Evolutionary conservation across 2,888 invertebrate genomes (phyloP).

Genomic region (Syritta pipiens): DNA sequence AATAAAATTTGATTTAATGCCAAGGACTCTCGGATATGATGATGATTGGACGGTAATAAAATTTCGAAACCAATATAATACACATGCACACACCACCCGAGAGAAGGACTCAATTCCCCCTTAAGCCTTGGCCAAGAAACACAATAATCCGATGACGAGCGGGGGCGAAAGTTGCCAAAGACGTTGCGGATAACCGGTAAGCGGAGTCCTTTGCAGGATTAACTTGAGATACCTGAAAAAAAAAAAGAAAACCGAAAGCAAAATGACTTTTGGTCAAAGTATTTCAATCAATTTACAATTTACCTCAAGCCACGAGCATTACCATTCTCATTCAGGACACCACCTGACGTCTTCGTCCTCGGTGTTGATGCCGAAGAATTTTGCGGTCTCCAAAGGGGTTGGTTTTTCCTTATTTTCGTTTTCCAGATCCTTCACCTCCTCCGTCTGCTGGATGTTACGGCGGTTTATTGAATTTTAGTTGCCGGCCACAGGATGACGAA

Average conservation of each 20-base stretch:
- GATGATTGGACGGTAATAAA: slow-evolving; percentile 63
- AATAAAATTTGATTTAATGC: slow-evolving; percentile 48
- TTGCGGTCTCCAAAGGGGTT: slow-evolving; percentile 24
- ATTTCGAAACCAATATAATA: slow-evolving; percentile 60
- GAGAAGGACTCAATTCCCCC: slow-evolving; percentile 9
- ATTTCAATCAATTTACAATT: slow-evolving; percentile 67
- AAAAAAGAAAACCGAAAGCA: not conserved
- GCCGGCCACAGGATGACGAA: too few species aligned
- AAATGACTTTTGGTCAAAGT: slow-evolving; percentile 63
- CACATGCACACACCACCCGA: slow-evolving; percentile 16
- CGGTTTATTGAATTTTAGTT: slow-evolving; percentile 58
- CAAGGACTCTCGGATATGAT: slow-evolving; percentile 52
- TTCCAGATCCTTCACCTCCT: not conserved
- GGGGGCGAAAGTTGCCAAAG: not conserved
- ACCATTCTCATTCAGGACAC: slow-evolving; percentile 4
- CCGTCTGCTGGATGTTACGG: slow-evolving; percentile 19
- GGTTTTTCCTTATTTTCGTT: not conserved
- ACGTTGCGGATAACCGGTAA: slow-evolving; percentile 28
- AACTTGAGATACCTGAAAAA: slow-evolving; percentile 43
- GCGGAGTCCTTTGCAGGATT: slow-evolving; percentile 48
- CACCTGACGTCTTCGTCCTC: not conserved
- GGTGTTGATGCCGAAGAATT: slow-evolving; percentile 11
- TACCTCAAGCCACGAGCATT: slow-evolving; percentile 40
- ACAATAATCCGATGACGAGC: not conserved
- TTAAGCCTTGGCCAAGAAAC: not conserved